These are phyloP conservation scores for Zeugodacus cucurbitae DNA, from an alignment of 1,140 invertebrate genomes.

Conservation along the genomic window DNA sequence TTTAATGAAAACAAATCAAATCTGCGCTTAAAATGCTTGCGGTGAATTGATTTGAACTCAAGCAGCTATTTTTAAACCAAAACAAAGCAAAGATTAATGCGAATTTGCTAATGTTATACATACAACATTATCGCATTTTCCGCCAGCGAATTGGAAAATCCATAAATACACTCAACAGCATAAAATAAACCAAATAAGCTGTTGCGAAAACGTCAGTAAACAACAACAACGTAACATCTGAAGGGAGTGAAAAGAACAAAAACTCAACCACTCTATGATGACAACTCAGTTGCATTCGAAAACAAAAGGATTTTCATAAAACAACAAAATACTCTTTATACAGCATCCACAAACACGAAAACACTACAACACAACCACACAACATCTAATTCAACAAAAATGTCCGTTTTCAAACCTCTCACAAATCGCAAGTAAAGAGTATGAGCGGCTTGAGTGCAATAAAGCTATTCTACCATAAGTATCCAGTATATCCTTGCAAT, in stretches of 20 bases:
- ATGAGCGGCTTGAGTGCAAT: neutral
- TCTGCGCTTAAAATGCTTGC: neutral
- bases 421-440: neutral
- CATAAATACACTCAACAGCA: neutral
- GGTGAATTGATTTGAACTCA: conserved; percentile 28
- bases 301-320: neutral
- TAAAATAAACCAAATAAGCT: neutral
- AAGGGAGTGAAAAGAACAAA: neutral
- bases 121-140: neutral
- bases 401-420: neutral
- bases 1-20: neutral
- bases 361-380: neutral
- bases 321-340: neutral
- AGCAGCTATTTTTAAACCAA: conserved; percentile 5
- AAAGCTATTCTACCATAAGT: neutral
- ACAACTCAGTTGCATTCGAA: neutral
- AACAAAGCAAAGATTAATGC: neutral
- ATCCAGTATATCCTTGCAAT: conserved; percentile 7
- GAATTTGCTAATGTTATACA: conserved; percentile 10
- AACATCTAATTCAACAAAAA: neutral
- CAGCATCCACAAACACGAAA: neutral
- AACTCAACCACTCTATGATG: neutral
- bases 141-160: conserved; percentile 20
- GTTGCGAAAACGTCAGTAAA: neutral
- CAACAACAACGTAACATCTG: neutral